phyloP scores from a whole-genome alignment of 2,113 vertebrate species.

The Aspidoscelis tigris region DNA sequence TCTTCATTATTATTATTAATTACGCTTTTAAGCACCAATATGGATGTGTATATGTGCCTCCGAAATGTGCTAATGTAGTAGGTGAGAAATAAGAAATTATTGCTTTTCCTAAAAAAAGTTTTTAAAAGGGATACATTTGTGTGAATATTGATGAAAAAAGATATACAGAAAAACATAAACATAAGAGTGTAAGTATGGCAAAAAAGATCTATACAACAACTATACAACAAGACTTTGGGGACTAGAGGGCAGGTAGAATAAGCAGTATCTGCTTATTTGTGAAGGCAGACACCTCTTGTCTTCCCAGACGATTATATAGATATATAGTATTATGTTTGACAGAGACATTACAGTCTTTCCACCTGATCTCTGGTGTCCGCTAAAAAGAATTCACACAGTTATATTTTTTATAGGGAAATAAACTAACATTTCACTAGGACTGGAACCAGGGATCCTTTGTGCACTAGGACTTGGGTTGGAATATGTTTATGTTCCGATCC shows the following conservation, averaged over 20 bases:
- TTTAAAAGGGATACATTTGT: slow-evolving; percentile 18
- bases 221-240: neutral
- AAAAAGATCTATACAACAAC: neutral
- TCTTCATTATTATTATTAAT: no score
- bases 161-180: neutral
- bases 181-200: neutral
- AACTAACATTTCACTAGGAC: no score
- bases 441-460: no score
- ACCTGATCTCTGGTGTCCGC: no score
- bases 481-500: no score
- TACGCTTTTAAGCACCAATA: neutral
- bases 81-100: slow-evolving; percentile 19
- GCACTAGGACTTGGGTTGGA: no score
- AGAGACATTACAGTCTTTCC: no score
- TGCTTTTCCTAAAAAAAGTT: neutral
- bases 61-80: slow-evolving; percentile 25
- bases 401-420: no score
- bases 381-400: no score
- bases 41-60: slow-evolving; percentile 15
- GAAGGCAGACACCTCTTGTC: no score
- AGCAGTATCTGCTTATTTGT: neutral
- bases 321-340: no score
- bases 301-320: no score
- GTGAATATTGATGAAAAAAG: slow-evolving; percentile 10
- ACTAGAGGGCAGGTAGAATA: neutral